A percentile compares a stretch with the other conserved stretches of the same genome.
phyloP scores from a whole-genome alignment of 2,113 vertebrate species.

The Pseudopipra pipra region DNA sequence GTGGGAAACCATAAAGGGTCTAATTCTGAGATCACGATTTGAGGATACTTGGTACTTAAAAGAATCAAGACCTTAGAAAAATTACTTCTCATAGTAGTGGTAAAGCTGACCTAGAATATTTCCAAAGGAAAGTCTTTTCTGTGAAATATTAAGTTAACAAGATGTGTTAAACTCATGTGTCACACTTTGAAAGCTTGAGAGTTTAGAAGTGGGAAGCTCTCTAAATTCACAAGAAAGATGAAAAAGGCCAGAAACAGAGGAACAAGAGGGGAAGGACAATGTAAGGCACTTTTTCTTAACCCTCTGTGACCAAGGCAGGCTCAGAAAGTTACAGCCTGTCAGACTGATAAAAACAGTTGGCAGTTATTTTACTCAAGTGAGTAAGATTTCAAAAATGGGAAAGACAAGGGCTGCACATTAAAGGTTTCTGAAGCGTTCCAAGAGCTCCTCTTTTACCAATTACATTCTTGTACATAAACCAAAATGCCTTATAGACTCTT shows the following conservation, averaged over 20 bases:
- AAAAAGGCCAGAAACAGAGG: constrained; percentile 15
- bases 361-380: neutral
- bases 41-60: neutral
- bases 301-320: constrained; percentile 10
- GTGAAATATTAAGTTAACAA: constrained; percentile 33
- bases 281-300: neutral
- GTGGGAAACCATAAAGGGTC: neutral
- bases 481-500: neutral
- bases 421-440: neutral
- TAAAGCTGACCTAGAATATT: constrained; percentile 30
- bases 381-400: neutral
- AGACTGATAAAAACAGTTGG: neutral
- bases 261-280: constrained; percentile 6
- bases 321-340: neutral
- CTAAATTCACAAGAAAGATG: constrained; percentile 34
- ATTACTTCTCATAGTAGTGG: neutral
- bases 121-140: neutral
- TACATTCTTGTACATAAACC: neutral
- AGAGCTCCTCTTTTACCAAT: neutral
- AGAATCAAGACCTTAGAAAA: neutral
- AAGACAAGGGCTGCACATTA: neutral
- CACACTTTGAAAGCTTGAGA: constrained; percentile 4
- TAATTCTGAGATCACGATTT: neutral
- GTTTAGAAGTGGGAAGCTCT: constrained; percentile 36
- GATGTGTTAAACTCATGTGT: constrained; percentile 44